These are phyloP conservation scores for Hemibagrus guttatus DNA, from an alignment of 2,797 vertebrate genomes.

Conservation along the genomic window DNA sequence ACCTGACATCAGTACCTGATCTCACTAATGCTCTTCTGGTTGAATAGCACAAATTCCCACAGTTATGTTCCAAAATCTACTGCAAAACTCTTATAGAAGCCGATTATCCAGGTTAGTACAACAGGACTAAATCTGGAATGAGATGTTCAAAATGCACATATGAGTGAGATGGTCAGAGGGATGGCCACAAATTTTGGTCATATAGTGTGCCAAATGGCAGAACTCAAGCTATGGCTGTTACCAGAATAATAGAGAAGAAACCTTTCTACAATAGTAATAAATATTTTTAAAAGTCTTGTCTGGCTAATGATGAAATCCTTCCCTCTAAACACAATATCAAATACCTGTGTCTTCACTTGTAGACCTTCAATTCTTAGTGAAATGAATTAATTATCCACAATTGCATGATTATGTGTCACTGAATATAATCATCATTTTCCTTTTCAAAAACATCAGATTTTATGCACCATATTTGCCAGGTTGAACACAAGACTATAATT, in stretches of 20 bases:
- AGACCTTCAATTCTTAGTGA: neutral
- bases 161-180: no score
- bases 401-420: neutral
- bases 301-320: neutral
- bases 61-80: neutral
- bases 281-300: neutral
- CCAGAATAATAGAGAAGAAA: neutral
- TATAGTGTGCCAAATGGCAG: neutral
- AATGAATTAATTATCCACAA: neutral
- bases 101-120: neutral
- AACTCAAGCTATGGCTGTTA: neutral
- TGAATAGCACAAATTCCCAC: neutral
- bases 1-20: neutral
- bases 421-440: neutral
- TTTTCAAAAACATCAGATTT: neutral
- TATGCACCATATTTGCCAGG: neutral
- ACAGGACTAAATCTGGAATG: neutral
- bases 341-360: neutral
- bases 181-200: neutral
- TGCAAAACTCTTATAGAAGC: neutral
- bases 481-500: neutral
- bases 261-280: neutral
- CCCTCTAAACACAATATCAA: neutral
- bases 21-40: neutral
- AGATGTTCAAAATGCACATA: neutral